Base-by-base conservation (phyloP, 2,797 vertebrate species). In the Xiphophorus birchmanni region DNA sequence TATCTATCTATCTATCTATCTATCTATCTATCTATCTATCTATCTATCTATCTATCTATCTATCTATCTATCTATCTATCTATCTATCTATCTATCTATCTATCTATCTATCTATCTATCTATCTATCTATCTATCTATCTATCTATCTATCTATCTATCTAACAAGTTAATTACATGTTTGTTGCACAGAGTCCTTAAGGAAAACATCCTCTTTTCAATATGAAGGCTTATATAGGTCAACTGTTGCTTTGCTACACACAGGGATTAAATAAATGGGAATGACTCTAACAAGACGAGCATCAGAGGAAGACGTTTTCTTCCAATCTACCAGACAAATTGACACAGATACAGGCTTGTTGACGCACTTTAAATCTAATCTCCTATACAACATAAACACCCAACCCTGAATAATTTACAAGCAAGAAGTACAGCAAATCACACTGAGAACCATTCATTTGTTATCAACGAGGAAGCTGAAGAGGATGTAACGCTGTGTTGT, bases 371-470 rank as follows among this genome's bases (percentile, higher is more conserved):
- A 81, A 82, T 87, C 37, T 13, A n/a, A 74, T 87, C 90, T 91
- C 87, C 75, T 72, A 45, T 65, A 58, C 23, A 80, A 83, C 82
- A 87, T 76, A 81, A 89, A 90, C 81, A 78, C 74, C 74, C 76
- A 52, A 35, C 18, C 6, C 73, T 92, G 81, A 89, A 94, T 90
- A 82, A 92, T 91, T 88, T 50, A 93, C 90, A 80, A 11, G 13
- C 69, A 73, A 50, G 69, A 77, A 80, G 82, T 44, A 74, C 81
- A 80, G 76, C 54, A 73, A 63, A 37, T 56, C 63, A 69, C 75
- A 80, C 76, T 52, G 67, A 2, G 8, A 65, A 76, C 47, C 58
- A 2, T 79, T 87, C 69, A 52, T 87, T 84, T 81, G 81, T 83
- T 79, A 77, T 87, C 86, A 74, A 78, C 81, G 50, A 86, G 84